Base-by-base conservation (phyloP, 2,113 vertebrate genomes). In the Cyanoderma ruficeps region DNA sequence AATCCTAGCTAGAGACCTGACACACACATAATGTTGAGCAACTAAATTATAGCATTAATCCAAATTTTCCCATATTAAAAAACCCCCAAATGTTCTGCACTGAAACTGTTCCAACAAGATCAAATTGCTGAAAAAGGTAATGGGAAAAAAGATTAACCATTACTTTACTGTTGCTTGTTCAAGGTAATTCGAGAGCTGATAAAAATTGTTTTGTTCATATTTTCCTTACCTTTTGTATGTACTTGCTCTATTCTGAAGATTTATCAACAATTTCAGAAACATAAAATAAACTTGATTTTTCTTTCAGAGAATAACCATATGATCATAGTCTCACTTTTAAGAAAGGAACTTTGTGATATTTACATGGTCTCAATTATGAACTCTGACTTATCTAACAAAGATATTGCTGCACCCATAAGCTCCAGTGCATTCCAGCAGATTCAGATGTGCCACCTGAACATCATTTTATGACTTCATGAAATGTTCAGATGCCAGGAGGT, bases 381-480 rank as follows among this genome's bases (percentile, higher is more conserved):
- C n/a, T 49, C 41, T 33, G 18, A 47, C 37, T 56, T 25, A 28
- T 65, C 65, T 65, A 53, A 82, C 27, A 47, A 82, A 56, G 50
- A 39, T 21, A 1, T 13, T 53, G 28, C 13, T 0, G 1, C 7
- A 24, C 59, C 13, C 50, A 18, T 31, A 31, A 67, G 3, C 8
- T 70, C 15, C 39, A 37, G 7, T 20, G 8, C 24, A 19, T 50
- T 72, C 61, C 49, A 67, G 12, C 2, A 64, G 11, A 23, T 52
- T 59, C 55, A 68, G 31, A 39, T 10, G 3, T 6, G 33, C 11
- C 13, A 55, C 6, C 9, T 37, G 37, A 37, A 37, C 37, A 37
- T 37, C 37, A 37, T 37, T 37, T 33, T 49, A 39, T 0, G 1
- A 28, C 13, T 13, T 24, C 37, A 16, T 8, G 7, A 53, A 59